Evolutionary conservation across 2,888 invertebrate genomes (phyloP).

Genomic region (Lepidocyrtinus sp.): DNA sequence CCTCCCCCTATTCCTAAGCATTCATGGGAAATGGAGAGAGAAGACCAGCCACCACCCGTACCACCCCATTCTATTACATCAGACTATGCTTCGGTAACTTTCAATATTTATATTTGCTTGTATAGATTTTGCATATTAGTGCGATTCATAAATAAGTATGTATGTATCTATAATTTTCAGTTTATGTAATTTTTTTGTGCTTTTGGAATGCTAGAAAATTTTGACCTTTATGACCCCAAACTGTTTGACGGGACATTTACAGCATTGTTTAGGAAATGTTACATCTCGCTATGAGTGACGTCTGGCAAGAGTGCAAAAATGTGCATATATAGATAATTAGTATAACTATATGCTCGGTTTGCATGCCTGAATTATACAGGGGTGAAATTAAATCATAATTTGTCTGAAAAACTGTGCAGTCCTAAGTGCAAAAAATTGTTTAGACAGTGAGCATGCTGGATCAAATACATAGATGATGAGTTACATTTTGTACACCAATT

Average conservation of each 20-base stretch:
- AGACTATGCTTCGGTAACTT: constrained; percentile 35
- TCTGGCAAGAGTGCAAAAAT: no score
- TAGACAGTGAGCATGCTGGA: no score
- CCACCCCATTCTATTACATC: constrained; percentile 59
- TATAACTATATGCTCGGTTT: no score
- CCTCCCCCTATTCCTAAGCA: constrained; percentile 64
- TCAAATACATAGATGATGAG: no score
- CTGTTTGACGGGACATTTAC: neutral
- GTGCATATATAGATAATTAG: no score
- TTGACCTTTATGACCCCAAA: neutral
- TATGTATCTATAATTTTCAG: neutral
- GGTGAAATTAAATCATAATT: no score
- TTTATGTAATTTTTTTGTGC: neutral
- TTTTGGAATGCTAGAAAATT: neutral
- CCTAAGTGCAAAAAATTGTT: no score
- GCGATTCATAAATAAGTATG: neutral
- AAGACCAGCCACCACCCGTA: constrained; percentile 57
- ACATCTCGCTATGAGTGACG: no score
- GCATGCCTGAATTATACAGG: no score
- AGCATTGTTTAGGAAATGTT: no score
- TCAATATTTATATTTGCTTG: neutral
- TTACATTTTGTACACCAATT: no score
- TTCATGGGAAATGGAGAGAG: constrained; percentile 57
- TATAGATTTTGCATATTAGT: neutral
- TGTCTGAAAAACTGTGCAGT: no score